Evolutionary conservation across 2,113 vertebrate genomes (phyloP).

Genomic region (Hystrix brachyura): DNA sequence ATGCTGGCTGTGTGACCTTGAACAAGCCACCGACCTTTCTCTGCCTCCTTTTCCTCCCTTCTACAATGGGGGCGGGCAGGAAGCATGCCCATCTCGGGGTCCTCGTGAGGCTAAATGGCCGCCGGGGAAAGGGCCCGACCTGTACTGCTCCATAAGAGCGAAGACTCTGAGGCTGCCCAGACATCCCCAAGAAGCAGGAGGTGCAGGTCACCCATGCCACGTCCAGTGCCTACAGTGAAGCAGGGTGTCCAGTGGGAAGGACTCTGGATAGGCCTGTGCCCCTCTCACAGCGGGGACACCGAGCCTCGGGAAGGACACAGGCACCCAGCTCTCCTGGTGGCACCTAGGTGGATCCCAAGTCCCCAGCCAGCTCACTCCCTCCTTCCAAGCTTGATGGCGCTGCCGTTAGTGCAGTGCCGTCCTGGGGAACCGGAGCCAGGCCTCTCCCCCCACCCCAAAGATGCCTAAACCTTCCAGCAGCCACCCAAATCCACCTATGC

Average conservation of each 20-base stretch:
- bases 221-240: not conserved
- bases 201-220: not conserved
- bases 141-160: not conserved
- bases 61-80: not conserved
- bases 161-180: not conserved
- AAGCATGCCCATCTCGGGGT: not conserved
- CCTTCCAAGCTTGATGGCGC: not conserved
- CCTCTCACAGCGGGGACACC: not conserved
- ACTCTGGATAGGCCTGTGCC: not conserved
- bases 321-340: not conserved
- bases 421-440: not conserved
- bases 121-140: not conserved
- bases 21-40: not conserved
- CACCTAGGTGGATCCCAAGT: not conserved
- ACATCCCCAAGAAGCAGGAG: not conserved
- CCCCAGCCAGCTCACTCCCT: not conserved
- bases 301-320: not conserved
- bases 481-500: not conserved
- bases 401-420: too few relatives aligned
- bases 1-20: not conserved
- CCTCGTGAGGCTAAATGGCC: not conserved
- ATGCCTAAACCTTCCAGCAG: not conserved
- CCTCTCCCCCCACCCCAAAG: not conserved
- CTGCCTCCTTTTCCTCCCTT: not conserved
- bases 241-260: not conserved